phyloP scores from a whole-genome alignment of 2,888 invertebrate species.

The Rhyacophila evoluta region DNA sequence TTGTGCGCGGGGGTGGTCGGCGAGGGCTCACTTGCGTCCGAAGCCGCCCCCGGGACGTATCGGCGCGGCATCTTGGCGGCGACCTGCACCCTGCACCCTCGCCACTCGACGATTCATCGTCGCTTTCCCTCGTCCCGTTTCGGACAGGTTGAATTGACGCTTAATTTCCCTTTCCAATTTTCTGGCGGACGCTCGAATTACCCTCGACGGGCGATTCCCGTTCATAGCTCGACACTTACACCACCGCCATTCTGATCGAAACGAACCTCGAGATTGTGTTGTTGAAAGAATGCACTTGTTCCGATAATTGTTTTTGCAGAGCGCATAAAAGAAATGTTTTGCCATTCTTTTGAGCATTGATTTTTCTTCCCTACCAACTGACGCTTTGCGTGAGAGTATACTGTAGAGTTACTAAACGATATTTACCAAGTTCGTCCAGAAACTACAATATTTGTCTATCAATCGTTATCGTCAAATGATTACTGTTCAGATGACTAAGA shows the following conservation, averaged over 20 bases:
- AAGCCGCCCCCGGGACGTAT: not conserved
- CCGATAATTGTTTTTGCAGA: not conserved
- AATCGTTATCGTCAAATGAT: no score
- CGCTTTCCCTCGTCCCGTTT: not conserved
- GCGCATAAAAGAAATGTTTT: no score
- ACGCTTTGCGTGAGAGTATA: no score
- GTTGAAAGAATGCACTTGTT: not conserved
- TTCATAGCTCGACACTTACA: not conserved
- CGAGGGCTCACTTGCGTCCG: no score
- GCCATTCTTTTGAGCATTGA: no score
- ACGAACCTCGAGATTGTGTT: not conserved
- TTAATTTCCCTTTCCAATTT: slow-evolving; percentile 26
- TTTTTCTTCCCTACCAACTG: no score
- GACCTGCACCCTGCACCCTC: not conserved
- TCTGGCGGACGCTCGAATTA: slow-evolving; percentile 2
- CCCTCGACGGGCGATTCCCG: not conserved
- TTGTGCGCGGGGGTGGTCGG: not conserved
- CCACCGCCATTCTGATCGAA: not conserved
- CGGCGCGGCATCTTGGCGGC: not conserved
- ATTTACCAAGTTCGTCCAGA: no score
- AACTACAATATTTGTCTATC: no score
- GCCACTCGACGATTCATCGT: not conserved
- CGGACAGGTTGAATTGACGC: slow-evolving; percentile 27
- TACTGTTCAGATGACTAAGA: no score
- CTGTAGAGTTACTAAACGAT: no score